Base-by-base conservation (phyloP, 2,113 vertebrate species). In the Vimba vimba region DNA sequence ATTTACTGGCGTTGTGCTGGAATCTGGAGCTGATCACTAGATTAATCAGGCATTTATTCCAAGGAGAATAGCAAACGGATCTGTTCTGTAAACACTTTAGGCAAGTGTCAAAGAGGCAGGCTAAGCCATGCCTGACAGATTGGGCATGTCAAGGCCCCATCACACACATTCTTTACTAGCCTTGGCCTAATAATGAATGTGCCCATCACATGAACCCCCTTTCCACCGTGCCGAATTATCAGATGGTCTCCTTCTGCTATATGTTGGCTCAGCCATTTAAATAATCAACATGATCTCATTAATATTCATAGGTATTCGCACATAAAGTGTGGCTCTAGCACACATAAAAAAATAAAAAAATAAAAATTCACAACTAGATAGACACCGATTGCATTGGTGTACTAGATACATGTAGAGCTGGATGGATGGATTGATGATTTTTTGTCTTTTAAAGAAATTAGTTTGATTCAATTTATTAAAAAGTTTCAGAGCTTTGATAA, bases 21-120 rank as follows among this genome's bases (percentile, higher is more conserved):
- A 52, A 45, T 69, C 45, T 82, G 62, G 62, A 68, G n/a, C 47
- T 47, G 45, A 82, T 82, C 62, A 82, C 60, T 82, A 17, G 80
- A 52, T 76, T 84, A 64, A 60, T 76, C 83, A 33, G 83, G 57
- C 71, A 33, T 52, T 77, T 64, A 64, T 50, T 76, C 71, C 45
- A 23, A 33, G 25, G 83, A 64, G 43, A 76, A 77, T 77, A 64
- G 57, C 30, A 47, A 62, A 76, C 59, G 27, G 73, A 76, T 84
- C 59, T 62, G 10, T 75, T 84, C 55, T 43, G 82, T 84, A 75
- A 84, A 84, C 60, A 84, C 55, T 75, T 76, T 45, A 73, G 71
- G 39, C 30, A 39, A 59, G 55, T 74, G 57, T 80, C 78, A 66
- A 25, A 81, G 60, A 81, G 60, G 60, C 79, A 81, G 43, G 43